Base-by-base conservation (phyloP, 1,140 invertebrate species). In the Trachymyrmex septentrionalis region DNA sequence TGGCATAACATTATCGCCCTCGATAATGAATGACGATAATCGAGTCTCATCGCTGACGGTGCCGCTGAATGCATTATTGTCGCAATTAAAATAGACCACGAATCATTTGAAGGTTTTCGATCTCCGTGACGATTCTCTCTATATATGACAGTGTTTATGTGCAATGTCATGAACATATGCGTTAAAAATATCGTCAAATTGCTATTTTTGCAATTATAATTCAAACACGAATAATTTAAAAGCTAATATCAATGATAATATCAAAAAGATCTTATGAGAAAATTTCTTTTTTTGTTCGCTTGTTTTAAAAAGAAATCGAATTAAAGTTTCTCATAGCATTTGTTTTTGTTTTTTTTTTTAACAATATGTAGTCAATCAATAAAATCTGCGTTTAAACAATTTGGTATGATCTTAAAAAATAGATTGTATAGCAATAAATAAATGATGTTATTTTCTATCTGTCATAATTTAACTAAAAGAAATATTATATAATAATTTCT, bases 21-120 rank as follows among this genome's bases (percentile, higher is more conserved):
- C 24, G 76, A 81, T 86, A 86, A 86, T 78, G 69, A 84, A 66
- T 16, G 78, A 61, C 55, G 85, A 73, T 84, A 86, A 86, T 86
- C 85, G 55, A 84, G 67, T 86, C 80, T 84, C 67, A 48, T 84
- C n/a, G 76, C n/a, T 81, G 64, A 75, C 24, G 53, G 38, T 64
- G 55, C 38, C 27, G 44, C 12, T 66, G 27, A 78, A 72, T 24
- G 71, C 38, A 84, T 84, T 84, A 84, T 75, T 75, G 69, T 75
- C 55, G 24, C 69, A 69, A 84, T 84, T 84, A 84, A 84, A 84
- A 73, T 69, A 63, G 69, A 75, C 69, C 69, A 38, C 55, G 80
- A 73, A 84, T 84, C 80, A 63, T 61, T 59, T 30, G 27, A 34
- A 82, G 34, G 27, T 63, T 61, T 61, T 55, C 27, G 55, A 73